phyloP scores from a whole-genome alignment of 2,113 vertebrate species.

The Perca flavescens region DNA sequence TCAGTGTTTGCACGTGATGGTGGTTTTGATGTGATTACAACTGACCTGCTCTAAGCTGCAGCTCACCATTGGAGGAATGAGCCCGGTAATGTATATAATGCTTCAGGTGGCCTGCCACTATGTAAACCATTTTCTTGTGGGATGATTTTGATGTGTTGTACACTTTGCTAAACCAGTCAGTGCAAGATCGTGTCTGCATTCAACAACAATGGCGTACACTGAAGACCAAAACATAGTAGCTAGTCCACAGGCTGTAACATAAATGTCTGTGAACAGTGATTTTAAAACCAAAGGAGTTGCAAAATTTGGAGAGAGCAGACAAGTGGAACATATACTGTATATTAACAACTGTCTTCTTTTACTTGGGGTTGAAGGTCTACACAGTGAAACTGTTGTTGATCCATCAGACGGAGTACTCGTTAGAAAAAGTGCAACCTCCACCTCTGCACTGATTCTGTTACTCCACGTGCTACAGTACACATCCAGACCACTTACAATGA shows the following conservation, averaged over 20 bases:
- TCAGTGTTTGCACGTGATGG: slow-evolving; percentile 42
- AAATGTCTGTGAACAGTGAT: slow-evolving; percentile 26
- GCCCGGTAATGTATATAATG: slow-evolving; percentile 10
- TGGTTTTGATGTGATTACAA: slow-evolving; percentile 60
- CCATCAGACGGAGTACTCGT: slow-evolving; percentile 1
- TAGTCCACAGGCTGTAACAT: slow-evolving; percentile 8
- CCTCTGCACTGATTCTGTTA: slow-evolving; percentile 22
- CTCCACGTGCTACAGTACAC: slow-evolving; percentile 17
- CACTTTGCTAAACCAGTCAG: slow-evolving; percentile 36
- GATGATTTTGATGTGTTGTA: slow-evolving; percentile 25
- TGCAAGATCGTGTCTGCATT: slow-evolving; percentile 37
- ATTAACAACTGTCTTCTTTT: slow-evolving; percentile 24
- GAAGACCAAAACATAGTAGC: slow-evolving; percentile 5
- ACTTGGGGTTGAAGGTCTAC: slow-evolving; percentile 18
- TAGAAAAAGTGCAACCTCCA: slow-evolving; percentile 20
- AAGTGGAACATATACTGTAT: slow-evolving; percentile 17
- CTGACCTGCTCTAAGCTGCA: slow-evolving; percentile 56
- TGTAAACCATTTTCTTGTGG: slow-evolving; percentile 37
- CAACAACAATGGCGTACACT: slow-evolving; percentile 17
- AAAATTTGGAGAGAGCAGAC: slow-evolving; percentile 25
- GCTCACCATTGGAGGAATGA: slow-evolving; percentile 27
- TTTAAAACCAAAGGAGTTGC: slow-evolving; percentile 19
- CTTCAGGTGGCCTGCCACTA: slow-evolving; percentile 19
- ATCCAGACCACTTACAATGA: slow-evolving; percentile 40
- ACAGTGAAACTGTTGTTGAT: slow-evolving; percentile 26